phyloP scores from a whole-genome alignment of 2,113 vertebrate species.

The Semnornis frantzii region DNA sequence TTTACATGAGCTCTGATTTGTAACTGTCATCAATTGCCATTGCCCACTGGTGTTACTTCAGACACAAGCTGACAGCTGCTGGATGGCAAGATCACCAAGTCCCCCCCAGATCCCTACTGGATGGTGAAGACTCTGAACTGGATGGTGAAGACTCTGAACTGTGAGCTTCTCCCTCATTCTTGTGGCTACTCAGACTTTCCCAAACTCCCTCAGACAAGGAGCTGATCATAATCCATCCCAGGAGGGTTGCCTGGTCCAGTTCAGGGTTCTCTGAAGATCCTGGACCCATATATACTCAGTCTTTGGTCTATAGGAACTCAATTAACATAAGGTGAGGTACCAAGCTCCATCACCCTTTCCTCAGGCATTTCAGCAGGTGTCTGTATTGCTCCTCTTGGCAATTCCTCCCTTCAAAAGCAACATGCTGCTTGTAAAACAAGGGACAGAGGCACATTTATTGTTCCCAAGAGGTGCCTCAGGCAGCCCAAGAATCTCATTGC shows the following conservation, averaged over 20 bases:
- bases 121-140: no score
- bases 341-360: neutral
- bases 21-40: neutral
- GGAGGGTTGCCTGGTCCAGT: neutral
- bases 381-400: neutral
- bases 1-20: neutral
- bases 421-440: neutral
- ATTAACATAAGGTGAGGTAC: neutral
- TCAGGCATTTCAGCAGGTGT: neutral
- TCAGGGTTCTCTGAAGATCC: neutral
- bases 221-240: neutral
- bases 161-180: neutral
- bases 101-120: no score
- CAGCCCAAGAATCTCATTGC: neutral
- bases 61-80: neutral
- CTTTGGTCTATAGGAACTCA: neutral
- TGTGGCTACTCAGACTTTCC: neutral
- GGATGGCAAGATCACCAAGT: no score
- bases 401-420: neutral
- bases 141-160: neutral
- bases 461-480: neutral
- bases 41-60: no score
- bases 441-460: neutral
- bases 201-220: neutral
- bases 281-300: neutral